A percentile compares a stretch with the other conserved stretches of the same genome.
phyloP scores from a whole-genome alignment of 2,888 invertebrate species.

The Drosophila birchii region DNA sequence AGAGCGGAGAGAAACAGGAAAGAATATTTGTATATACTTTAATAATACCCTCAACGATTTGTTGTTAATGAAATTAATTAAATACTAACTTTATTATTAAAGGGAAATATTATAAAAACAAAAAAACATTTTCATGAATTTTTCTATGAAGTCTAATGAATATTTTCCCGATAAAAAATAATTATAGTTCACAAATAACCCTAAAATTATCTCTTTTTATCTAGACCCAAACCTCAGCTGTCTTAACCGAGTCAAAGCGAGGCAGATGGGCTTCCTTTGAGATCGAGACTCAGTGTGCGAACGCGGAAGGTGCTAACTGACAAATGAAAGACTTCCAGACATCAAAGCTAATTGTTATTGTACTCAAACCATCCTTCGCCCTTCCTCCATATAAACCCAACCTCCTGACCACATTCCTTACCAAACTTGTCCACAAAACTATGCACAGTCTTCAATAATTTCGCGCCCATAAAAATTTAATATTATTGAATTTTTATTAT shows the following conservation, averaged over 20 bases:
- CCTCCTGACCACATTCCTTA: slow-evolving; percentile 2
- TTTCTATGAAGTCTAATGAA: neutral
- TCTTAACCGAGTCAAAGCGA: slow-evolving; percentile 54
- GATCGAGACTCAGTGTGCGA: slow-evolving; percentile 13
- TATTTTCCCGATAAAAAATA: neutral
- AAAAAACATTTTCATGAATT: neutral
- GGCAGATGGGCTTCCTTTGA: neutral
- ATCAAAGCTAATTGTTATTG: slow-evolving; percentile 71
- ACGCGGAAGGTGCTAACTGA: slow-evolving; percentile 50
- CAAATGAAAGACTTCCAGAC: slow-evolving; percentile 38
- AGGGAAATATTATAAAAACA: neutral
- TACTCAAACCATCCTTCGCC: slow-evolving; percentile 25
- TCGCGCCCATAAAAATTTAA: slow-evolving; percentile 76
- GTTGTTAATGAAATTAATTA: neutral
- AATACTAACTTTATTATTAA: neutral
- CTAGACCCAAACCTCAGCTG: slow-evolving; percentile 59
- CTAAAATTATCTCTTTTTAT: neutral
- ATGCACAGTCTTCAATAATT: slow-evolving; percentile 51
- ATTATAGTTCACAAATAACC: neutral
- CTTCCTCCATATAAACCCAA: neutral
- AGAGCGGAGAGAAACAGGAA: slow-evolving; percentile 13
- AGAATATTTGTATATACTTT: neutral
- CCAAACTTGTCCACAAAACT: slow-evolving; percentile 45
- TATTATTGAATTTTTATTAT: slow-evolving; percentile 76
- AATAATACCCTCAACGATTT: neutral